Evolutionary conservation across 2,888 invertebrate species (phyloP), one percentile per base, ranked within the genome.

Genomic region (Drepanosiphum platanoidis): DNA sequence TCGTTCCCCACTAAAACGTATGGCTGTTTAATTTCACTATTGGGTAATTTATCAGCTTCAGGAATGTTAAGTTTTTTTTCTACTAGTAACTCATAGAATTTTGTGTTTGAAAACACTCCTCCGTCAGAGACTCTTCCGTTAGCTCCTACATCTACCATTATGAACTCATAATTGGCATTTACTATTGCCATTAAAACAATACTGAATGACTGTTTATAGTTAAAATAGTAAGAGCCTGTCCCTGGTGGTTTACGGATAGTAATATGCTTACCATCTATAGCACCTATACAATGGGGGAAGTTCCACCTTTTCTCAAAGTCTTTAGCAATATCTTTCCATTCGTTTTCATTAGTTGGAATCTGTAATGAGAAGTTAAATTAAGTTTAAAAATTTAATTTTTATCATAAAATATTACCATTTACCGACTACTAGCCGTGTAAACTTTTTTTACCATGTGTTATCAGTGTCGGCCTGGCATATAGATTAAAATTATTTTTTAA

Each of bases 91-190:
- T 86, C 80, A 72, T 86, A 87, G 81, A 88, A 80, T 61, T 80
- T 71, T 71, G 87, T 88, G 71, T 87, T 87, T 42, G 86, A 84
- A 86, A 88, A 88, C 74, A 88, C 87, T 70, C 88, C 88, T 77
- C 88, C 88, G 87, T 88, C 88, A 52, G 87, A 87, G 64, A 87
- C 86, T 75, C 88, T 75, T 75, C 88, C 88, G 86, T 88, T 87
- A 74, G 87, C 87, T 32, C 88, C 88, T 68, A 88, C 86, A 86
- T 88, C 87, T 78, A 88, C 86, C 86, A 88, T 88, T 64, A 81
- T 86, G 87, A 88, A 89, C 84, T 87, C 87, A 86, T 88, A 88
- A 86, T 88, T 87, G 86, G 87, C 87, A 87, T 88, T 88, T 61
- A 87, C 88, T 86, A 88, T 82, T 82, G 88, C 88, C 87, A 88